Percentiles rank a stretch among this genome's conserved stretches.
These are phyloP conservation scores for Anableps anableps DNA, from an alignment of 2,797 vertebrate species.

Conservation along the genomic window DNA sequence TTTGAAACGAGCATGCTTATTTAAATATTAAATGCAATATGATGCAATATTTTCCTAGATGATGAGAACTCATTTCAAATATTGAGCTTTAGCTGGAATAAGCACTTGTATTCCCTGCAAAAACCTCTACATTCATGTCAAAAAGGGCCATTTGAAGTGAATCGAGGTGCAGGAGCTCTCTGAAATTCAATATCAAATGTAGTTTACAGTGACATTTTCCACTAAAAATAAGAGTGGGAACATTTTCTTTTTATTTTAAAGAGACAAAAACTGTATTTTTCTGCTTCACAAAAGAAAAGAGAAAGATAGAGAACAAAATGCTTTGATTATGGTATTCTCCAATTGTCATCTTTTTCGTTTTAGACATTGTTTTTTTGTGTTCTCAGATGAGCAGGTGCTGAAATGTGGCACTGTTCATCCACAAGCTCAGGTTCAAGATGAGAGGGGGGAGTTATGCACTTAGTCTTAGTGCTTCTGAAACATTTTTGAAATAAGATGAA, in stretches of 20 bases:
- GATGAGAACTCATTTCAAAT: not conserved
- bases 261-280: not conserved
- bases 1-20: not conserved
- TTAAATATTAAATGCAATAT: not conserved
- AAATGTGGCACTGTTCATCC: not conserved
- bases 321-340: not conserved
- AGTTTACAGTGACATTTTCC: not conserved
- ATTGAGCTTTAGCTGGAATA: not conserved
- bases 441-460: not conserved
- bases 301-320: not conserved
- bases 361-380: not conserved
- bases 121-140: not conserved
- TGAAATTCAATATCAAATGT: not conserved
- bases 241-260: not conserved
- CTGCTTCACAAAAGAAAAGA: not conserved
- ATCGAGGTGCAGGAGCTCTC: not conserved
- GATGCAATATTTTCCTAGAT: not conserved
- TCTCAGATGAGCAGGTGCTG: not conserved
- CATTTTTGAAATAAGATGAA: not conserved
- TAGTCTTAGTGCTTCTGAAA: not conserved
- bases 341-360: not conserved
- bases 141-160: not conserved
- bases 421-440: not conserved
- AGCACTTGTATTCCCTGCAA: not conserved
- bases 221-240: not conserved